Evolutionary conservation across 2,888 invertebrate species (phyloP), one percentile per base, ranked within the genome.

Genomic region (Acanthosepion lycidas): DNA sequence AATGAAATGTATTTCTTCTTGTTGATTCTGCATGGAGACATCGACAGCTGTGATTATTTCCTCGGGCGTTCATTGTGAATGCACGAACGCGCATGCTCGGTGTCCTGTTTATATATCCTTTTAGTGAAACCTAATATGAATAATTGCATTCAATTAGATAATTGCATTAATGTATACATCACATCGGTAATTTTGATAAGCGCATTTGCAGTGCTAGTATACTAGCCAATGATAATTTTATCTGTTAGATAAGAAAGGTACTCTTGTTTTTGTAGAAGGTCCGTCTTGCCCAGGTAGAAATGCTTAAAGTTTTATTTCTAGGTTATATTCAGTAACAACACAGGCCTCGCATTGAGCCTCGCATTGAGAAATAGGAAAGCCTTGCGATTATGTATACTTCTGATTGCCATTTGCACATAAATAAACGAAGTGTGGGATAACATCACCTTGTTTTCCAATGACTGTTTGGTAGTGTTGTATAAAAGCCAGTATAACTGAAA

Each of bases 91-190:
- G 15, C 78, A n/a, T 12, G 15, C 3, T 33, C 12, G 3, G 8
- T 33, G 4, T 12, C n/a, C n/a, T 78, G 15, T 78, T 33, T 78
- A 23, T 15, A 33, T 1, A 18, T 33, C 1, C n/a, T 78, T 15
- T n/a, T 23, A 78, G n/a, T n/a, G n/a, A 78, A 78, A 78, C n/a
- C n/a, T 33, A 78, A 78, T 28, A 4, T 28, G n/a, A 78, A 78
- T 78, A 78, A 78, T 78, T 78, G n/a, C 78, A 28, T 78, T 78
- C 78, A 78, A 78, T 78, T 78, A 78, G 78, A n/a, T 78, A 78
- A 78, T 78, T 78, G 9, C 26, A 78, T 78, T 28, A 78, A 78
- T 78, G 78, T n/a, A 78, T 26, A 28, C 12, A 28, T 28, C 26
- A 28, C n/a, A 78, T 78, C 78, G 28, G 78, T 28, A 78, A 78